Evolutionary conservation across 2,888 invertebrate genomes (phyloP).

Genomic region (Melanophora roralis): DNA sequence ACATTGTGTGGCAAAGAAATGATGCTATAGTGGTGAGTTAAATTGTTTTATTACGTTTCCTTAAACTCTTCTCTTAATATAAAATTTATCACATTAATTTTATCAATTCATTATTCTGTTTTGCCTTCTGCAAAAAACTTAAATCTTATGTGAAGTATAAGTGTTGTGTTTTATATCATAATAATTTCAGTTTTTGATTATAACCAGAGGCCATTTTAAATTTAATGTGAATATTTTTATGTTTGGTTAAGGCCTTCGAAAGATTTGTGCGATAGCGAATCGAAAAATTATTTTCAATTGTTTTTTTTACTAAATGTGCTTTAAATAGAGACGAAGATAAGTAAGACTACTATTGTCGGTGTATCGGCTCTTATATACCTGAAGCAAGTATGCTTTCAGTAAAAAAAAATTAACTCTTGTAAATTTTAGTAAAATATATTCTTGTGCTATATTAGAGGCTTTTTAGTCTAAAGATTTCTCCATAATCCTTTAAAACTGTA

Average conservation of each 20-base stretch:
- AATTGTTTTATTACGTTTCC: background rate
- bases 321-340: too few relatives aligned
- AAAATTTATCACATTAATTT: constrained; percentile 23
- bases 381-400: too few relatives aligned
- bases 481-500: too few relatives aligned
- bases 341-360: too few relatives aligned
- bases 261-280: background rate
- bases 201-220: constrained; percentile 19
- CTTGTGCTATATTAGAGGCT: too few relatives aligned
- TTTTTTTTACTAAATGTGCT: background rate
- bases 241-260: background rate
- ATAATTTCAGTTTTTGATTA: constrained; percentile 23
- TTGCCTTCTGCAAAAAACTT: constrained; percentile 8
- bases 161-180: constrained; percentile 25
- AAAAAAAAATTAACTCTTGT: too few relatives aligned
- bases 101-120: background rate
- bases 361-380: too few relatives aligned
- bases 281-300: background rate
- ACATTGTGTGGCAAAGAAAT: background rate
- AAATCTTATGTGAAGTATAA: background rate
- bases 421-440: too few relatives aligned
- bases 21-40: constrained; percentile 26
- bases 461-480: too few relatives aligned
- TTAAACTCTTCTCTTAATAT: background rate
- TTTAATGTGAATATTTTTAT: background rate